Conservation (phyloP, 2,113 vertebrate species). For the Limnothrissa miodon region DNA sequence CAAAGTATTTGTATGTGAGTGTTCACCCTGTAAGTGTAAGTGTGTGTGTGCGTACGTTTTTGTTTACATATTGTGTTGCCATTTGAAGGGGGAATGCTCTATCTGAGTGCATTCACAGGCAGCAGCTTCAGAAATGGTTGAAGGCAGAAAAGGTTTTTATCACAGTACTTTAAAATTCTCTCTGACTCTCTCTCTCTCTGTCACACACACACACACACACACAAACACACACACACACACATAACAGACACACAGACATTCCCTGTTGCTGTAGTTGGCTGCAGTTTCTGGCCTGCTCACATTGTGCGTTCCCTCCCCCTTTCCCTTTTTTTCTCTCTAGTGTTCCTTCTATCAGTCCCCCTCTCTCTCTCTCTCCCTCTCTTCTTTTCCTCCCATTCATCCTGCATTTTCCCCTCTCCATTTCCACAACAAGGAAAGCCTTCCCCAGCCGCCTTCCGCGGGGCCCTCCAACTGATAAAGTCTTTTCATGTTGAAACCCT, state of each 20-base stretch:
- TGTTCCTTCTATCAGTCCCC: background rate
- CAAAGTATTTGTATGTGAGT: background rate
- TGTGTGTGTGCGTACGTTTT: background rate
- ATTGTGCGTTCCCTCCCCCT: slow-evolving; percentile 18
- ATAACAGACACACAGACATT: no score
- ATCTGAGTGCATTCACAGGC: background rate
- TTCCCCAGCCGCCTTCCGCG: slow-evolving; percentile 55
- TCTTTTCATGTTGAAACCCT: slow-evolving; percentile 72
- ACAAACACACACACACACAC: no score
- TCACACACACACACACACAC: no score
- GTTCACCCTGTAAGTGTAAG: background rate
- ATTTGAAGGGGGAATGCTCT: background rate
- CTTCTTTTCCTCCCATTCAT: slow-evolving; percentile 61
- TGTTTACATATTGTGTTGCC: background rate
- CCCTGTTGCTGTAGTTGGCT: slow-evolving; percentile 25
- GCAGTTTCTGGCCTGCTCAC: slow-evolving; percentile 40
- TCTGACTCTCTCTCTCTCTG: slow-evolving; percentile 34
- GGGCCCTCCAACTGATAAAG: slow-evolving; percentile 68
- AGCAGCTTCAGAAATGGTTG: background rate
- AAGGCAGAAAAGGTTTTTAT: slow-evolving; percentile 4
- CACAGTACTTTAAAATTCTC: background rate
- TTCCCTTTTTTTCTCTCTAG: slow-evolving; percentile 24
- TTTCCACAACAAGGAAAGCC: slow-evolving; percentile 59
- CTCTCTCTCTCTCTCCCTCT: slow-evolving; percentile 52
- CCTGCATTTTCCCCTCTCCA: slow-evolving; percentile 55